phyloP scores from a whole-genome alignment of 2,113 vertebrate genomes.

The Labeo catla region DNA sequence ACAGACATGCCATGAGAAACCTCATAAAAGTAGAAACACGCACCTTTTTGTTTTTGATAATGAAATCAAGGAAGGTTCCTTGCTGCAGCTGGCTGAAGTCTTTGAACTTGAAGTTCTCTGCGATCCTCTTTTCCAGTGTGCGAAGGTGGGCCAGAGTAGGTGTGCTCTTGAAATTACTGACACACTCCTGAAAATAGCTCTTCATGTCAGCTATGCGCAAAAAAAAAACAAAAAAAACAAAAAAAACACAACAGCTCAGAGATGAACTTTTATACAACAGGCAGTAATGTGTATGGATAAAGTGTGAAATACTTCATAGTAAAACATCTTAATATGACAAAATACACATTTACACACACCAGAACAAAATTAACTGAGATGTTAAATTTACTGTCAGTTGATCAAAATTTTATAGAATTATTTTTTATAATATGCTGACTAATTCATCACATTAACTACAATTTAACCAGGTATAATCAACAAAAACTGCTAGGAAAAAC shows the following conservation, averaged over 20 bases:
- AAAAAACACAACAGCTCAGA: neutral
- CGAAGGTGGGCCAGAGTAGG: conserved; percentile 68
- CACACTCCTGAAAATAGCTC: conserved; percentile 68
- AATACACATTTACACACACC: neutral
- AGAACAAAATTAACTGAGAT: neutral
- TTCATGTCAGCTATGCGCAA: conserved; percentile 68
- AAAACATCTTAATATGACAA: neutral
- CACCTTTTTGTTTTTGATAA: conserved; percentile 71
- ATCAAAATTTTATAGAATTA: too few relatives aligned
- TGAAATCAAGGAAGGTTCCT: conserved; percentile 78
- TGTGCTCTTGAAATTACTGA: conserved; percentile 61
- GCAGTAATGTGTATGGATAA: neutral
- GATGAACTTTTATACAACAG: neutral
- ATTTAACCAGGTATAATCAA: neutral
- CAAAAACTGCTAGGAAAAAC: neutral
- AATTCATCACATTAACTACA: neutral
- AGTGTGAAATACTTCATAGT: neutral
- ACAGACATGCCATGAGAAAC: neutral
- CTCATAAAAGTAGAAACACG: neutral
- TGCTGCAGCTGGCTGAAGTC: conserved; percentile 72
- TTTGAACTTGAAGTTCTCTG: conserved; percentile 71
- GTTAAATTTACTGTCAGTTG: neutral
- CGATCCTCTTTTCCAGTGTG: conserved; percentile 72
- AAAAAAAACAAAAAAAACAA: conserved; percentile 38
- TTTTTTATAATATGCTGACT: too few relatives aligned